Conservation (phyloP, 2,888 invertebrate genomes). For the Eucera pruinosa region DNA sequence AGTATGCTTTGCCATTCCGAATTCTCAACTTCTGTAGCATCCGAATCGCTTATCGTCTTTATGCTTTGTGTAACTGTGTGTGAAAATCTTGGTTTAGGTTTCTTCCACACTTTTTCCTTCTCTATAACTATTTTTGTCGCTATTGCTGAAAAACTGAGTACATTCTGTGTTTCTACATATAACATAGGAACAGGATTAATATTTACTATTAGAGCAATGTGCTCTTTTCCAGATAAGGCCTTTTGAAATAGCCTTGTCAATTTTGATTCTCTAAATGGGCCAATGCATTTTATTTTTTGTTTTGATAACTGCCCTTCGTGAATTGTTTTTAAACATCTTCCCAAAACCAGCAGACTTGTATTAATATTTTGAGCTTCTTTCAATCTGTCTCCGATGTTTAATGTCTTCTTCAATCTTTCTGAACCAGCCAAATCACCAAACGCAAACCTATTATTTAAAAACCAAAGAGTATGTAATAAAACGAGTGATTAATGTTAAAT, state of each 20-base stretch:
- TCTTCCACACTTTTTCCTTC: conserved; percentile 60
- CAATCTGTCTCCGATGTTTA: conserved; percentile 91
- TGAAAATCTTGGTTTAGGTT: conserved; percentile 77
- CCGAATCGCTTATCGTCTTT: conserved; percentile 79
- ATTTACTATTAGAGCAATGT: conserved; percentile 94
- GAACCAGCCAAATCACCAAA: conserved; percentile 98
- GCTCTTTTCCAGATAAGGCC: conserved; percentile 90
- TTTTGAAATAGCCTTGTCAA: conserved; percentile 94
- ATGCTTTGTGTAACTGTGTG: conserved; percentile 76
- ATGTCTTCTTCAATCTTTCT: conserved; percentile 93
- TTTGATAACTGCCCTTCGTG: conserved; percentile 81
- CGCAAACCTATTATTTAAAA: conserved; percentile 83
- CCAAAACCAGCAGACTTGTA: conserved; percentile 93
- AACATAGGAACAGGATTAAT: conserved; percentile 91
- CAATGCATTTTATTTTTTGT: conserved; percentile 75
- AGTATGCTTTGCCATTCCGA: conserved; percentile 48
- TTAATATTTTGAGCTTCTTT: conserved; percentile 97
- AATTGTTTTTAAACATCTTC: conserved; percentile 90
- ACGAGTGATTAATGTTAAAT: too few relatives aligned
- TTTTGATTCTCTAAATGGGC: conserved; percentile 93
- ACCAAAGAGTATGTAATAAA: conserved; percentile 7
- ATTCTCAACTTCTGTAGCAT: conserved; percentile 65
- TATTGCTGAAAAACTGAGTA: conserved; percentile 94
- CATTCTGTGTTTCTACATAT: conserved; percentile 94
- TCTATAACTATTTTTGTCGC: conserved; percentile 87